Conservation (phyloP, 2,888 invertebrate species). For the Eupithecia subumbrata region DNA sequence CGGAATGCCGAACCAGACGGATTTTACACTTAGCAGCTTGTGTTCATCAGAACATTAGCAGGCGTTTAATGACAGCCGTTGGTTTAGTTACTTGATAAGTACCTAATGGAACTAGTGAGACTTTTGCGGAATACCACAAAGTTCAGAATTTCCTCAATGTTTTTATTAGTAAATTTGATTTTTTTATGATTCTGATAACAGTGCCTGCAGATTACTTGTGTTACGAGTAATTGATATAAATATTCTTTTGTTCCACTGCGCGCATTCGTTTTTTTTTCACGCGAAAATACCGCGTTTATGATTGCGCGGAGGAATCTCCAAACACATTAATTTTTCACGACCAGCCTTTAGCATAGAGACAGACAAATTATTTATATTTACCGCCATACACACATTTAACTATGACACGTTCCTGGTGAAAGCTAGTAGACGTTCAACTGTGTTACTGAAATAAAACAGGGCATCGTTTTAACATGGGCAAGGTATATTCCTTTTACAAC, state of each 20-base stretch:
- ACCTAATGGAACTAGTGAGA: not conserved
- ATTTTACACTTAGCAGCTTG: slow-evolving; percentile 4
- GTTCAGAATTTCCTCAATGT: not conserved
- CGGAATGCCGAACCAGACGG: slow-evolving; percentile 17
- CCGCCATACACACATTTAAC: not conserved
- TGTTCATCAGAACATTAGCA: not conserved
- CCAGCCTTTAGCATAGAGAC: no score
- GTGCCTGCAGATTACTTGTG: not conserved
- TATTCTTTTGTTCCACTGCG: not conserved
- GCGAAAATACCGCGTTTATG: not conserved
- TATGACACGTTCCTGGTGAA: not conserved
- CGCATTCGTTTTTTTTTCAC: not conserved
- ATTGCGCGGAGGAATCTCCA: no score
- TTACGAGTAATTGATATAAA: not conserved
- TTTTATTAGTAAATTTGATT: not conserved
- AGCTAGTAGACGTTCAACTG: no score
- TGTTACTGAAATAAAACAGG: no score
- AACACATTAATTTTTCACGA: not conserved
- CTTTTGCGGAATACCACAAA: not conserved
- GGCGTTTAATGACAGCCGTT: not conserved
- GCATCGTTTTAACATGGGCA: no score
- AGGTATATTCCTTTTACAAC: no score
- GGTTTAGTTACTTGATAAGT: not conserved
- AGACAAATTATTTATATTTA: not conserved
- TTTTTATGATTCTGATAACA: not conserved